phyloP scores from a whole-genome alignment of 2,888 invertebrate species.

The Callosobruchus maculatus region DNA sequence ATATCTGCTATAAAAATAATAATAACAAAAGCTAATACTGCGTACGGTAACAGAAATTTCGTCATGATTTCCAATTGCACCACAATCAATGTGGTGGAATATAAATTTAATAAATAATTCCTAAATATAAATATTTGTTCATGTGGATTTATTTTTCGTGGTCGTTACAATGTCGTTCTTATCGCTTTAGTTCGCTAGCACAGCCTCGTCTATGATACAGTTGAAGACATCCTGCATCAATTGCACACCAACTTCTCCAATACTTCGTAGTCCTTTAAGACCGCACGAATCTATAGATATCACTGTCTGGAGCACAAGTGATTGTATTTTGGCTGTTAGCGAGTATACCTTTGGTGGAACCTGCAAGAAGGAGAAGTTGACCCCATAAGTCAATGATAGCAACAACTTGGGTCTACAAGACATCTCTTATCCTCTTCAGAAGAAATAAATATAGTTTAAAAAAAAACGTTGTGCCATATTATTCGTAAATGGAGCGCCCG shows the following conservation, averaged over 20 bases:
- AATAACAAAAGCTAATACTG: background rate
- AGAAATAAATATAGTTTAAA: too few relatives aligned
- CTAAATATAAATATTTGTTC: background rate
- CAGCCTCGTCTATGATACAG: constrained; percentile 16
- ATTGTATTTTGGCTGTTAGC: constrained; percentile 23
- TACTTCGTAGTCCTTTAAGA: constrained; percentile 16
- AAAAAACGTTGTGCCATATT: too few relatives aligned
- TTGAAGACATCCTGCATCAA: constrained; percentile 17
- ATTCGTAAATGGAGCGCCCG: too few relatives aligned
- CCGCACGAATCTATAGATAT: constrained; percentile 21
- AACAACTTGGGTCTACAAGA: too few relatives aligned
- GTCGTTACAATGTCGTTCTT: background rate
- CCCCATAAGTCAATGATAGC: too few relatives aligned
- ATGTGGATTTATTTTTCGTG: background rate
- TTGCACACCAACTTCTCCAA: constrained; percentile 14
- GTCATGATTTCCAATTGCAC: background rate
- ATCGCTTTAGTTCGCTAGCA: background rate
- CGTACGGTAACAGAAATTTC: background rate
- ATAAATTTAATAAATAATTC: background rate
- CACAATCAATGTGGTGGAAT: background rate
- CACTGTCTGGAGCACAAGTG: constrained; percentile 20
- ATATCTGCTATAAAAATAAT: background rate
- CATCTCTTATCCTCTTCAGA: too few relatives aligned
- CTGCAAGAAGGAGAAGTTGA: constrained; percentile 5
- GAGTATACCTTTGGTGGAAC: constrained; percentile 25